phyloP scores from a whole-genome alignment of 1,140 invertebrate genomes.

The Steinernema khuongi region DNA sequence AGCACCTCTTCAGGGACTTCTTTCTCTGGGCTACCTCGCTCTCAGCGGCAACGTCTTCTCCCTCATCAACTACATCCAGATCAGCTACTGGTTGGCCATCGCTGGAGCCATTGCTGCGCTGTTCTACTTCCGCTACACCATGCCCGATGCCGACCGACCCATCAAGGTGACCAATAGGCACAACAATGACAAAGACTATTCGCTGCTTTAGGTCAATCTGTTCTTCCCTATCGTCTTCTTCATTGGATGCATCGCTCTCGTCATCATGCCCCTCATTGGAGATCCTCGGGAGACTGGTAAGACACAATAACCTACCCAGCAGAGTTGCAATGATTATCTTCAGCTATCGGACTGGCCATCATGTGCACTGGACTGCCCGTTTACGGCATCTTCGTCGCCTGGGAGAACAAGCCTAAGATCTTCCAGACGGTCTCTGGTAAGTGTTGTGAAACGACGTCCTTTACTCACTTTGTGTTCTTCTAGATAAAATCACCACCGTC shows the following conservation, averaged over 20 bases:
- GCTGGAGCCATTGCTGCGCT: constrained; percentile 86
- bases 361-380: constrained; percentile 80
- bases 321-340: constrained; percentile 22
- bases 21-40: constrained; percentile 80
- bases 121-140: constrained; percentile 80
- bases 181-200: constrained; percentile 2
- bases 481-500: constrained; percentile 42
- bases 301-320: no score
- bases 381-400: constrained; percentile 75
- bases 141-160: constrained; percentile 79
- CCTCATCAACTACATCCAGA: constrained; percentile 95
- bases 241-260: constrained; percentile 80
- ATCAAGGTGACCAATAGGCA: constrained; percentile 70
- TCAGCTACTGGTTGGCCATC: constrained; percentile 97
- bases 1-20: constrained; percentile 70
- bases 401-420: constrained; percentile 71
- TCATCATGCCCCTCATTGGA: constrained; percentile 86
- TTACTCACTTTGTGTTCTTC: constrained; percentile 15
- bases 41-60: constrained; percentile 80
- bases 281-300: constrained; percentile 83
- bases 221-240: constrained; percentile 85
- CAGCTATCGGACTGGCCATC: constrained; percentile 74
- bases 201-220: constrained; percentile 50
- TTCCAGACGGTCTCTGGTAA: constrained; percentile 69
- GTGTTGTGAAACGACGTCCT: constrained; percentile 60